These are phyloP conservation scores for Drosophila lowei DNA, from an alignment of 1,140 invertebrate genomes.

Conservation along the genomic window DNA sequence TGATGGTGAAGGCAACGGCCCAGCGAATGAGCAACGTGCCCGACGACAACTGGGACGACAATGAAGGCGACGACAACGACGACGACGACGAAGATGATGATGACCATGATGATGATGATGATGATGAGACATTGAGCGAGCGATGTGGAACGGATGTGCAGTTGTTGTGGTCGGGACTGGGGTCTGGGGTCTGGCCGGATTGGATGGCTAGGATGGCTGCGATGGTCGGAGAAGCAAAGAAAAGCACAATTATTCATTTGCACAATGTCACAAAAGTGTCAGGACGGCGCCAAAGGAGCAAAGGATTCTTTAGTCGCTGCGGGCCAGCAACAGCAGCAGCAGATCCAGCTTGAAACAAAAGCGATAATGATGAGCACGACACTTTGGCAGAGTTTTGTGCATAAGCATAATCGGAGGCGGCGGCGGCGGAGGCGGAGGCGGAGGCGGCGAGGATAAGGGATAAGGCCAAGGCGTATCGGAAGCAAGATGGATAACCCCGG, in stretches of 20 bases:
- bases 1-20: slow-evolving; percentile 38
- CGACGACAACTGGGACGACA: slow-evolving; percentile 64
- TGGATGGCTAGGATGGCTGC: not conserved
- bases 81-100: slow-evolving; percentile 10
- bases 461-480: slow-evolving; percentile 51
- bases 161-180: slow-evolving; percentile 64
- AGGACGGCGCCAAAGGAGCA: slow-evolving; percentile 77
- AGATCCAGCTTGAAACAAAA: slow-evolving; percentile 50
- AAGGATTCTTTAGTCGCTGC: slow-evolving; percentile 63
- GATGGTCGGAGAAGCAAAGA: slow-evolving; percentile 56
- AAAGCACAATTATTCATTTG: slow-evolving; percentile 81
- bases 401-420: slow-evolving; percentile 21
- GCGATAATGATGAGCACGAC: slow-evolving; percentile 75
- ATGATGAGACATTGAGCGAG: slow-evolving; percentile 74
- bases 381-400: slow-evolving; percentile 60
- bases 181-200: slow-evolving; percentile 13
- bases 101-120: slow-evolving; percentile 35
- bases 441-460: slow-evolving; percentile 13
- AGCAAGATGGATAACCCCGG: slow-evolving; percentile 71
- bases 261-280: slow-evolving; percentile 80
- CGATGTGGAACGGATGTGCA: slow-evolving; percentile 79
- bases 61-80: slow-evolving; percentile 51
- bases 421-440: not conserved
- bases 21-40: slow-evolving; percentile 69
- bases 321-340: slow-evolving; percentile 23